phyloP scores from a whole-genome alignment of 1,140 invertebrate genomes.

The Oscheius sp. region DNA sequence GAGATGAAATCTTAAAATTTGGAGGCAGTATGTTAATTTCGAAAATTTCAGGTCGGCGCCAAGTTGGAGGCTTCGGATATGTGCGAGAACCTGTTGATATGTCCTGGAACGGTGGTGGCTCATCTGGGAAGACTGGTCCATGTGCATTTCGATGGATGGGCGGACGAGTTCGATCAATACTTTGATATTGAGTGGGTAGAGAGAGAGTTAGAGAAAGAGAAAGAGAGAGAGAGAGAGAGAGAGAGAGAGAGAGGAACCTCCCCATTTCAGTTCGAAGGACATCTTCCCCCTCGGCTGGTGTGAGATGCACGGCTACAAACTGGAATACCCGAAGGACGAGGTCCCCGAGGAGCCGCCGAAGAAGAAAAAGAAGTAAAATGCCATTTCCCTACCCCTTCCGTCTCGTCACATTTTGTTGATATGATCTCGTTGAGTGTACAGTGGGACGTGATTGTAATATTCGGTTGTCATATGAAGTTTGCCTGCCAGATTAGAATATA shows the following conservation, averaged over 20 bases:
- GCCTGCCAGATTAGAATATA: no score
- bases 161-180: not conserved
- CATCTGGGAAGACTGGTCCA: not conserved
- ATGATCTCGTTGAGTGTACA: no score
- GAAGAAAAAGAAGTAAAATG: slow-evolving; percentile 9
- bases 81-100: not conserved
- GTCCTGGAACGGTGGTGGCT: not conserved
- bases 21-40: not conserved
- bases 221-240: not conserved
- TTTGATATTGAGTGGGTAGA: not conserved
- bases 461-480: no score
- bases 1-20: not conserved
- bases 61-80: not conserved
- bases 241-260: not conserved
- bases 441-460: no score
- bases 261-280: not conserved
- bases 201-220: not conserved
- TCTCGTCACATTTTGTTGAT: no score
- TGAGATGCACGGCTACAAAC: not conserved
- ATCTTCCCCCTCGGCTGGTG: not conserved
- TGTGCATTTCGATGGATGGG: not conserved
- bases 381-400: no score
- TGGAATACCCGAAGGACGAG: not conserved
- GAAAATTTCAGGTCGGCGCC: not conserved
- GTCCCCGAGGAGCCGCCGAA: not conserved